A percentile compares a stretch with the other conserved stretches of the same genome.
Evolutionary conservation across 2,113 vertebrate species (phyloP).

Genomic region (Myrmophylax atrothorax): DNA sequence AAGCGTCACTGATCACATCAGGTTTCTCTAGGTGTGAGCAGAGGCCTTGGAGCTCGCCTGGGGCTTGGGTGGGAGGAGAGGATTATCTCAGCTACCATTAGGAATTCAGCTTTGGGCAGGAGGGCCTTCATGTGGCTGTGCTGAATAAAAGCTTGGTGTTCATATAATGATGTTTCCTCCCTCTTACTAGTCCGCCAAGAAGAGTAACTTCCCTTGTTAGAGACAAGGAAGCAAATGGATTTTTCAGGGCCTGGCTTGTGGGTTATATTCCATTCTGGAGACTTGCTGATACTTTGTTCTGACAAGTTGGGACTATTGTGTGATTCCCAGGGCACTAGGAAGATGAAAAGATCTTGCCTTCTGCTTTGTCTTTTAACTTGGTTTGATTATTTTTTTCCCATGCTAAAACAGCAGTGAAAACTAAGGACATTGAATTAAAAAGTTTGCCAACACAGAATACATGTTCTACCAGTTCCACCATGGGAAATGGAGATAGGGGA

Average conservation of each 20-base stretch:
- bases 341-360: not conserved
- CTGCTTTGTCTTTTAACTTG: not conserved
- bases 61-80: not conserved
- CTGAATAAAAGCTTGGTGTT: not conserved
- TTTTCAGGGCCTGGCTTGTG: not conserved
- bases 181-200: not conserved
- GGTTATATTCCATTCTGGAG: constrained; percentile 6
- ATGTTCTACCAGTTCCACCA: not conserved
- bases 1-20: not conserved
- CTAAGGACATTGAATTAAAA: not conserved
- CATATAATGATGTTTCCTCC: not conserved
- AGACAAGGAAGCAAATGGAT: not conserved
- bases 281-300: not conserved
- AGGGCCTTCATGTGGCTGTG: not conserved
- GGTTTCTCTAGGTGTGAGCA: not conserved
- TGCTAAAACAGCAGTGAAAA: not conserved
- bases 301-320: not conserved
- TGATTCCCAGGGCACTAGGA: not conserved
- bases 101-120: not conserved
- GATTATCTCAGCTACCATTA: not conserved
- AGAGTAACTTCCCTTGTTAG: not conserved
- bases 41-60: not conserved
- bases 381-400: not conserved
- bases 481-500: not conserved
- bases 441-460: not conserved